Conservation (phyloP, 2,797 vertebrate genomes). For the Simalia tracyae region DNA sequence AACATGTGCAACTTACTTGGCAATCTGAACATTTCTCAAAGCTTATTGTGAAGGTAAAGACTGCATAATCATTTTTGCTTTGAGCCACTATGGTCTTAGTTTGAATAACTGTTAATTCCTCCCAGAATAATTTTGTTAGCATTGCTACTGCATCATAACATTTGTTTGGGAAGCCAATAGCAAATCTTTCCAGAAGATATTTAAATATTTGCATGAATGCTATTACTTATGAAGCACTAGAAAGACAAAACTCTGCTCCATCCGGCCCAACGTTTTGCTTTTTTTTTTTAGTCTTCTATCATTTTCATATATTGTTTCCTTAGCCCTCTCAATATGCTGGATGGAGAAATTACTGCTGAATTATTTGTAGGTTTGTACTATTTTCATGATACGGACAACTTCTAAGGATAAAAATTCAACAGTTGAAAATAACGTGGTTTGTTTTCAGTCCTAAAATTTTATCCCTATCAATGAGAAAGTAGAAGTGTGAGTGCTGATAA, state of each 20-base stretch:
- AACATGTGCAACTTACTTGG: conserved; percentile 24
- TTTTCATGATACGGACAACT: background rate
- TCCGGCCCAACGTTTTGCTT: background rate
- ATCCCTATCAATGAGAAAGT: background rate
- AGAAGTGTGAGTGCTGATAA: background rate
- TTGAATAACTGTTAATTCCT: conserved; percentile 40
- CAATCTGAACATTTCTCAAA: conserved; percentile 26
- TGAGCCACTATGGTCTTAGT: conserved; percentile 27
- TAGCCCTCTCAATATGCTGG: background rate
- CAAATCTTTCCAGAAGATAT: conserved; percentile 25
- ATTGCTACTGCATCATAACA: conserved; percentile 2
- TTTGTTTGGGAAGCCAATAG: conserved; percentile 35
- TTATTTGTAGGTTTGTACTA: rapidly evolving
- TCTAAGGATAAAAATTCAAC: background rate
- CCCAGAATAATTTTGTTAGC: conserved; percentile 25
- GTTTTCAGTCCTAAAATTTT: background rate
- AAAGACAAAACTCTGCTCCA: conserved; percentile 17
- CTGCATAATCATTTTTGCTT: background rate
- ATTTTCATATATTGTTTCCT: background rate
- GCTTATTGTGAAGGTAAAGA: conserved; percentile 28
- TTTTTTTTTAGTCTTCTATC: background rate
- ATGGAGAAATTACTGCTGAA: background rate
- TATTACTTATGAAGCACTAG: background rate
- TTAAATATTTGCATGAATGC: conserved; percentile 43
- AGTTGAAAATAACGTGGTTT: background rate